Evolutionary conservation across 1,140 invertebrate genomes (phyloP).

Genomic region (Lysiphlebus fabarum): DNA sequence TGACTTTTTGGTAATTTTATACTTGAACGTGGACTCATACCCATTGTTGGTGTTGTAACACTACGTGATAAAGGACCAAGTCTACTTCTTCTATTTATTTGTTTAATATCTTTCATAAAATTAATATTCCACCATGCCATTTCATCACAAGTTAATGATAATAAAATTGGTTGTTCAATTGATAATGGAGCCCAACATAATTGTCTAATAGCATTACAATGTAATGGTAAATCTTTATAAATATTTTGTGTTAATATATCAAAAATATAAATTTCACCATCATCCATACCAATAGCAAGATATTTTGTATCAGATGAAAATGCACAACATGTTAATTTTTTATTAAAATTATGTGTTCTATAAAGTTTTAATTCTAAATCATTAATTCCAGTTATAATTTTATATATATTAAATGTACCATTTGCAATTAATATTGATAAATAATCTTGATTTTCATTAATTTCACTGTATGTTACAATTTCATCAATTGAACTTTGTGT

Average conservation of each 20-base stretch:
- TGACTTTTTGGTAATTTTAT: conserved; percentile 25
- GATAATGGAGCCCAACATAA: conserved; percentile 41
- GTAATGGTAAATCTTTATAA: conserved; percentile 31
- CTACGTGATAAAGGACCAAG: conserved; percentile 37
- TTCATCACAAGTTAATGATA: conserved; percentile 43
- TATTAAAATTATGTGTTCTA: conserved; percentile 21
- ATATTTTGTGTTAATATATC: conserved; percentile 24
- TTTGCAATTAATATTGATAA: conserved; percentile 38
- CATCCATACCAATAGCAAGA: conserved; percentile 44
- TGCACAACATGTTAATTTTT: conserved; percentile 38
- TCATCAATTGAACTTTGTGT: conserved; percentile 4
- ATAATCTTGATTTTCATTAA: conserved; percentile 27
- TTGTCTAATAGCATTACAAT: conserved; percentile 37
- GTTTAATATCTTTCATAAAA: conserved; percentile 26
- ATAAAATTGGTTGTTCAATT: conserved; percentile 37
- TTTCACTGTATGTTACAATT: background rate
- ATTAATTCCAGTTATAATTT: conserved; percentile 4
- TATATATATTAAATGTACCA: conserved; percentile 23
- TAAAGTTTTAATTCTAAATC: conserved; percentile 14
- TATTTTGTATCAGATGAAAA: conserved; percentile 46
- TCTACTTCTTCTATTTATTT: conserved; percentile 32
- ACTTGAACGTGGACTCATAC: conserved; percentile 34
- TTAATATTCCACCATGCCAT: conserved; percentile 47
- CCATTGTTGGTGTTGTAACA: conserved; percentile 33
- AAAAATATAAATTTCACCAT: conserved; percentile 44